Percentiles rank a stretch among this genome's conserved stretches.
Conservation (phyloP, 2,113 vertebrate species). For the Halcyon senegalensis region DNA sequence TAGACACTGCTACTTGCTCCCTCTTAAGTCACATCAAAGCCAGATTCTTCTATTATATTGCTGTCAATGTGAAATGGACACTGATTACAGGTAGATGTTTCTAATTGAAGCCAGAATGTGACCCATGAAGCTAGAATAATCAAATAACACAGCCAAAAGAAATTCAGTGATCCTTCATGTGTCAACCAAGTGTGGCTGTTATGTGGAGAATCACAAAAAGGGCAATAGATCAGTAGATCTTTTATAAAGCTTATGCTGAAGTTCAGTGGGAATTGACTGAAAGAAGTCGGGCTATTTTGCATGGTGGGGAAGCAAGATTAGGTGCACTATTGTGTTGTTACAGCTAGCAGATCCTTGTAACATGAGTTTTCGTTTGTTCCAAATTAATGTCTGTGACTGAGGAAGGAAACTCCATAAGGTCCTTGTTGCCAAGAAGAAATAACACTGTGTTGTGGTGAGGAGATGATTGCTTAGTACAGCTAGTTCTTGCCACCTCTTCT, state of each 20-base stretch:
- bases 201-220: not conserved
- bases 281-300: not conserved
- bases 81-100: not conserved
- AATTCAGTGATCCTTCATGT: not conserved
- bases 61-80: not conserved
- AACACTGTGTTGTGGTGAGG: not conserved
- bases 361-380: not conserved
- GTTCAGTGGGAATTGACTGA: not conserved
- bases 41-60: not conserved
- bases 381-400: not conserved
- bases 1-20: not conserved
- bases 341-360: not conserved
- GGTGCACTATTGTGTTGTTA: not conserved
- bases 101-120: not conserved
- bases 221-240: not conserved
- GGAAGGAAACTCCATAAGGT: not conserved
- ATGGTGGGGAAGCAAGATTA: not conserved
- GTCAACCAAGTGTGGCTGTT: not conserved
- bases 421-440: not conserved
- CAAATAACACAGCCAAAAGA: not conserved
- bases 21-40: not conserved
- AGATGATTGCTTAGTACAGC: not conserved
- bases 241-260: not conserved
- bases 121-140: not conserved
- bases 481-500: not conserved